These are phyloP conservation scores for Isoperla grammatica DNA, from an alignment of 2,888 invertebrate genomes.

Conservation along the genomic window DNA sequence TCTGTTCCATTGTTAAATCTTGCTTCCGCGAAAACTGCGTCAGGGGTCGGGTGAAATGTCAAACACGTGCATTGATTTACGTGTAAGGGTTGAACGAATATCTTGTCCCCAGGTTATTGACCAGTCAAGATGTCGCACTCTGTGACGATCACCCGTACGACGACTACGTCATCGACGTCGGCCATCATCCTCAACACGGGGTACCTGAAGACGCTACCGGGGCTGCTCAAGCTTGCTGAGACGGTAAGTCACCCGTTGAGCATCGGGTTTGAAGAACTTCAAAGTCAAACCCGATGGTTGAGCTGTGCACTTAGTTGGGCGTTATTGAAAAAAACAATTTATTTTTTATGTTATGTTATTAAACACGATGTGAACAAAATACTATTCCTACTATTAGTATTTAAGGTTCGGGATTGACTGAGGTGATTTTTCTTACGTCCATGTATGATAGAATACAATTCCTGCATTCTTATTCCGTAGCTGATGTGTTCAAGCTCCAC, in stretches of 20 bases:
- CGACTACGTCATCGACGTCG: constrained; percentile 69
- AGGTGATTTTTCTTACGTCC: too few relatives aligned
- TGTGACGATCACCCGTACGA: constrained; percentile 80
- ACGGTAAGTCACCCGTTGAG: too few relatives aligned
- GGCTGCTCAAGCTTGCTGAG: constrained; percentile 73
- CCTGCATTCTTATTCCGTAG: too few relatives aligned
- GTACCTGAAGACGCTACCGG: constrained; percentile 71
- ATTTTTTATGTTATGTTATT: not conserved
- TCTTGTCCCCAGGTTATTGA: not conserved
- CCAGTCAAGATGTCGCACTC: constrained; percentile 68
- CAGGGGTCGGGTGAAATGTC: not conserved
- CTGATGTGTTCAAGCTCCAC: too few relatives aligned
- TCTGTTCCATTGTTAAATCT: too few relatives aligned
- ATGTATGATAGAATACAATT: too few relatives aligned
- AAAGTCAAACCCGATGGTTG: too few relatives aligned
- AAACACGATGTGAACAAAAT: too few relatives aligned
- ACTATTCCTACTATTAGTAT: too few relatives aligned
- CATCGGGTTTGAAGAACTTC: too few relatives aligned
- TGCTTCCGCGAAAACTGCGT: too few relatives aligned
- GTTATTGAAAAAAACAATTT: not conserved
- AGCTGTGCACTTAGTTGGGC: not conserved
- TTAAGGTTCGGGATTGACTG: too few relatives aligned
- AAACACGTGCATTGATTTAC: not conserved
- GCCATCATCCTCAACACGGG: constrained; percentile 74
- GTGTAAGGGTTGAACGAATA: not conserved